phyloP scores from a whole-genome alignment of 2,888 invertebrate species.

The Sisyra nigra region DNA sequence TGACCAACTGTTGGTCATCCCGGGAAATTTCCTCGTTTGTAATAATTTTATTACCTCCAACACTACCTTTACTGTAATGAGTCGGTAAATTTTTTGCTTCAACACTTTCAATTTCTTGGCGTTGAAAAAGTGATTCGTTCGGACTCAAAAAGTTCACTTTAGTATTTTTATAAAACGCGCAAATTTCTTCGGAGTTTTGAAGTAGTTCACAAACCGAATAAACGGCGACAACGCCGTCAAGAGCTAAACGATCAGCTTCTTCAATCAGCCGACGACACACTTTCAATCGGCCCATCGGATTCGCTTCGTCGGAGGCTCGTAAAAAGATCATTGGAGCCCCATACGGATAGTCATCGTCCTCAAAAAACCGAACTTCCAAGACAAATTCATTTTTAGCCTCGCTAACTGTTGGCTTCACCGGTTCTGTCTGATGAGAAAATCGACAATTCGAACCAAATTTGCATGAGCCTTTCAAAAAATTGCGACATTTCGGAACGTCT shows the following conservation, averaged over 20 bases:
- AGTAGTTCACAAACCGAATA: conserved; percentile 55
- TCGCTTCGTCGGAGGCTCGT: conserved; percentile 40
- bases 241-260: conserved; percentile 47
- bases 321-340: conserved; percentile 57
- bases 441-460: conserved; percentile 59
- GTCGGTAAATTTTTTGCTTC: conserved; percentile 28
- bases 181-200: conserved; percentile 50
- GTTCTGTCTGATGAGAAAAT: conserved; percentile 47
- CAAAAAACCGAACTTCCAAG: conserved; percentile 60
- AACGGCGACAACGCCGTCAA: conserved; percentile 53
- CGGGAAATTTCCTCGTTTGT: conserved; percentile 35
- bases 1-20: conserved; percentile 45
- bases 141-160: conserved; percentile 44
- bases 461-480: conserved; percentile 48
- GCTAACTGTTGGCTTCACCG: conserved; percentile 25
- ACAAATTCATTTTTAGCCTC: conserved; percentile 30
- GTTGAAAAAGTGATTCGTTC: conserved; percentile 27
- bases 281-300: conserved; percentile 47
- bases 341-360: conserved; percentile 52
- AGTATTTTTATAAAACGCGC: conserved; percentile 37
- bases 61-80: conserved; percentile 47
- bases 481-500: conserved; percentile 43
- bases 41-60: conserved; percentile 33
- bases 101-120: conserved; percentile 17
- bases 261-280: conserved; percentile 46